Percentiles rank a stretch among this genome's conserved stretches.
Conservation (phyloP, 2,113 vertebrate species). For the Halcyon malimbica region DNA sequence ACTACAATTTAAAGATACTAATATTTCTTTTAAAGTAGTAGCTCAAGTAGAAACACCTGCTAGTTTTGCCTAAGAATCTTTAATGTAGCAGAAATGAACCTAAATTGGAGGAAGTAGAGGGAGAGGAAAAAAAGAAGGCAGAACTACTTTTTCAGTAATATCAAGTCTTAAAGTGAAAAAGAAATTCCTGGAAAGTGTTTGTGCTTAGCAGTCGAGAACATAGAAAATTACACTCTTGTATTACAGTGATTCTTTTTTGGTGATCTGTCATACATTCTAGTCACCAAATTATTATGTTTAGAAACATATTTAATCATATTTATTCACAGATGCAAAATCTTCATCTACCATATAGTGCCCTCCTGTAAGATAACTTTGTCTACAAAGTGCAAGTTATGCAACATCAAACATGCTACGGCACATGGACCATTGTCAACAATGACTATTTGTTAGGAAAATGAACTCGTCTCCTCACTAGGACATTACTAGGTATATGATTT, state of each 20-base stretch:
- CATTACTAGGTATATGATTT: not conserved
- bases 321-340: not conserved
- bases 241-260: not conserved
- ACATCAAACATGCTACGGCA: not conserved
- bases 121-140: not conserved
- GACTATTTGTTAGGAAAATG: not conserved
- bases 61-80: not conserved
- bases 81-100: not conserved
- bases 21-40: not conserved
- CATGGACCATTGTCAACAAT: accelerated
- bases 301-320: not conserved
- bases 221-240: not conserved
- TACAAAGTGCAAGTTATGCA: not conserved
- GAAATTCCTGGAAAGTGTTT: not conserved
- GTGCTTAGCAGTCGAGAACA: not conserved
- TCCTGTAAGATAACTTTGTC: not conserved
- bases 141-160: not conserved
- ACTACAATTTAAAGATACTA: not conserved
- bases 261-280: not conserved
- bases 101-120: not conserved
- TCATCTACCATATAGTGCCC: not conserved
- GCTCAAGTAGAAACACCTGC: not conserved
- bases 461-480: not conserved
- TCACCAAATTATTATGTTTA: not conserved
- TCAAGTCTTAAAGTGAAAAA: not conserved